phyloP scores from a whole-genome alignment of 2,888 invertebrate species.

The Drosophila algonquin region DNA sequence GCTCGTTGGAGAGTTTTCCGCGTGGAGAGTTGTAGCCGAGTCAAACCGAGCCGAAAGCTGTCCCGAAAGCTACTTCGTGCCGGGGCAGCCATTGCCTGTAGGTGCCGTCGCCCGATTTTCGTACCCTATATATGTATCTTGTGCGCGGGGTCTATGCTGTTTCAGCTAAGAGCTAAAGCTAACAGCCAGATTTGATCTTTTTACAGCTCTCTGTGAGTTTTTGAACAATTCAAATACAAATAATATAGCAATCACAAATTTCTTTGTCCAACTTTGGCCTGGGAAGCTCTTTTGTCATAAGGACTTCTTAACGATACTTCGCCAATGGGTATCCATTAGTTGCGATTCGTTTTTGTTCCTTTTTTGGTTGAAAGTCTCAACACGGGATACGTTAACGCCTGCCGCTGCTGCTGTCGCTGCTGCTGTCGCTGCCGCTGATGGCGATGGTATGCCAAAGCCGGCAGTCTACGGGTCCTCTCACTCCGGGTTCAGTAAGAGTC shows the following conservation, averaged over 20 bases:
- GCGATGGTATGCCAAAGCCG: slow-evolving; percentile 5
- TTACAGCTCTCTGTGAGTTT: no score
- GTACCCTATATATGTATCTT: neutral
- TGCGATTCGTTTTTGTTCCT: neutral
- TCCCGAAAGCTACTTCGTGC: slow-evolving; percentile 33
- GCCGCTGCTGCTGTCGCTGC: slow-evolving; percentile 32
- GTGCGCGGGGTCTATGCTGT: neutral
- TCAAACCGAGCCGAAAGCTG: slow-evolving; percentile 49
- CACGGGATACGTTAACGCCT: slow-evolving; percentile 10
- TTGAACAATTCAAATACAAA: no score
- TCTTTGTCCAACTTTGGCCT: no score
- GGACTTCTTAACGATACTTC: neutral
- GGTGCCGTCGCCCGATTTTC: neutral
- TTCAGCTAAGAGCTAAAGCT: no score
- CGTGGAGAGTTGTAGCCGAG: slow-evolving; percentile 53
- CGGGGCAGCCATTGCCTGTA: no score
- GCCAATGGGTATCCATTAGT: slow-evolving; percentile 4
- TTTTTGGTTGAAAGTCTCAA: neutral
- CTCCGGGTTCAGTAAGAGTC: slow-evolving; percentile 82
- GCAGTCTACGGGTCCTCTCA: slow-evolving; percentile 4
- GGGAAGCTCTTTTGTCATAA: no score
- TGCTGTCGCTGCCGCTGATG: slow-evolving; percentile 24
- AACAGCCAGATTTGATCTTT: no score
- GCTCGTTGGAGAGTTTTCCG: slow-evolving; percentile 20
- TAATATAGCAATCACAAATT: no score